Conservation (phyloP, 2,797 vertebrate genomes). For the Microhierax caerulescens region DNA sequence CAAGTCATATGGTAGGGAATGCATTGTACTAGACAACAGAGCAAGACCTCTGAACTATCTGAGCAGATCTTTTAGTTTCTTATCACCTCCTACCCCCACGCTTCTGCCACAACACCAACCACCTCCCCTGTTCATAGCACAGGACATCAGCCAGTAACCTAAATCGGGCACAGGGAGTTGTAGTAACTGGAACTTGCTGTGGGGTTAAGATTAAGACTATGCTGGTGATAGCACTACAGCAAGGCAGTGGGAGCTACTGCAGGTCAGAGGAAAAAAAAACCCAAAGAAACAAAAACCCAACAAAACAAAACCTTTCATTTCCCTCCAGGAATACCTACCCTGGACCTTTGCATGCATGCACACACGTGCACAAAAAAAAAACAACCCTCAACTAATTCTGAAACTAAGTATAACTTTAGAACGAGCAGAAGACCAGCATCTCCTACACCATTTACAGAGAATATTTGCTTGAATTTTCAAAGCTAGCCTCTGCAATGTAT, state of each 20-base stretch:
- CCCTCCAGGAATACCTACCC: not conserved
- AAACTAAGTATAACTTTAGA: not conserved
- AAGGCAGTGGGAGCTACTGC: not conserved
- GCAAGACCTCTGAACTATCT: not conserved
- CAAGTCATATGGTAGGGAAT: not conserved
- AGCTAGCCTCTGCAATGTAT: not conserved
- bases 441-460: not conserved
- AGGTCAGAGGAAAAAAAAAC: not conserved
- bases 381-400: rapidly evolving
- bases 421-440: not conserved
- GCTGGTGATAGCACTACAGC: not conserved
- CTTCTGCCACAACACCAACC: not conserved
- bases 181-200: not conserved
- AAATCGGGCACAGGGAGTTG: no score
- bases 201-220: not conserved
- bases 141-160: not conserved
- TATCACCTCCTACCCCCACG: not conserved
- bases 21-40: not conserved
- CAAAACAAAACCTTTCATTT: not conserved
- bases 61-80: not conserved
- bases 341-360: no score
- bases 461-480: not conserved
- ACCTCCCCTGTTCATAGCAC: not conserved
- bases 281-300: no score
- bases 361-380: rapidly evolving